Evolutionary conservation across 2,113 vertebrate species (phyloP).

Genomic region (Pristiophorus japonicus): DNA sequence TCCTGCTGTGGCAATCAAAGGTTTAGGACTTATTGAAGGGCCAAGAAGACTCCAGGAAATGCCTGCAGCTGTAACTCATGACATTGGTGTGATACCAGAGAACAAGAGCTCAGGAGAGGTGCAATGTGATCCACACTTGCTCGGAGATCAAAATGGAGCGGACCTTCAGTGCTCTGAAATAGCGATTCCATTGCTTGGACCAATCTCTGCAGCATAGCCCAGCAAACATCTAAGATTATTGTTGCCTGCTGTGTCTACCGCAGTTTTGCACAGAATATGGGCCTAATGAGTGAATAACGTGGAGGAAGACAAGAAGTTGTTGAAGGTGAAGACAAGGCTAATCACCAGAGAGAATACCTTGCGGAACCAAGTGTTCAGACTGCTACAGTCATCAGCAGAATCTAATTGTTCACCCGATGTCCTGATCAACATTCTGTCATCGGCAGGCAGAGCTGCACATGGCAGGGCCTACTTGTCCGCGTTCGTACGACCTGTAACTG

Average conservation of each 20-base stretch:
- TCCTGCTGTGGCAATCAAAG: not conserved
- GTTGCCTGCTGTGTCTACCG: not conserved
- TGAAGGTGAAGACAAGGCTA: not conserved
- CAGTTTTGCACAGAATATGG: not conserved
- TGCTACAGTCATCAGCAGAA: not conserved
- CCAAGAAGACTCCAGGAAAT: not conserved
- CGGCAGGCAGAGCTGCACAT: too few species aligned
- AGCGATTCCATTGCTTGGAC: not conserved
- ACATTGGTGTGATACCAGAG: not conserved
- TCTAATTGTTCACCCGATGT: not conserved
- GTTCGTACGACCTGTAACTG: too few species aligned
- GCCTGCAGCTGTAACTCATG: not conserved
- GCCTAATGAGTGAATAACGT: not conserved
- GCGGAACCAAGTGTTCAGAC: not conserved
- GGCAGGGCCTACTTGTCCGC: too few species aligned
- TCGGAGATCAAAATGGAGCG: not conserved
- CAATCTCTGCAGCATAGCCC: not conserved
- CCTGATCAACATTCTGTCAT: not conserved
- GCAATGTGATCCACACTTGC: not conserved
- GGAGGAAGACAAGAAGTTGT: not conserved
- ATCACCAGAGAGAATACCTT: not conserved
- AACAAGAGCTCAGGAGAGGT: not conserved
- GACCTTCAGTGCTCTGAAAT: not conserved
- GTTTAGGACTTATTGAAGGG: not conserved
- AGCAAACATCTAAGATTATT: not conserved